Percentiles rank a stretch among this genome's conserved stretches.
These are phyloP conservation scores for Uria lomvia DNA, from an alignment of 2,113 vertebrate species.

Conservation along the genomic window DNA sequence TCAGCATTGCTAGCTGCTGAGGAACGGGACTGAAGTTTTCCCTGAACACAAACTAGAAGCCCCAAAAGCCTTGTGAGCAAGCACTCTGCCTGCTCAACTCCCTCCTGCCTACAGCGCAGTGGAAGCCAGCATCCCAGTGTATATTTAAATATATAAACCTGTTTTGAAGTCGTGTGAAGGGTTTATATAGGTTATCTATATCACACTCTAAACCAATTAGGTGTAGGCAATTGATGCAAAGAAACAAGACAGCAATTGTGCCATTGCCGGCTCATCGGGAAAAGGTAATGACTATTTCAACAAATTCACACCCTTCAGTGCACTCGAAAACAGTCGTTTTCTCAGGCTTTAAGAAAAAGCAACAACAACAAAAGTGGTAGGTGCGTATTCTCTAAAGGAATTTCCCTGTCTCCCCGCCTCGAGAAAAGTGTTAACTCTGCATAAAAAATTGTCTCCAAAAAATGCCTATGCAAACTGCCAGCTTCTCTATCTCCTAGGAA, in stretches of 20 bases:
- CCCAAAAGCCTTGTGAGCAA: neutral
- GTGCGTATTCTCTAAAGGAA: neutral
- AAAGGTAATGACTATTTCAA: neutral
- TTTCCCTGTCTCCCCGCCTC: neutral
- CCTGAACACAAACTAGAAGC: neutral
- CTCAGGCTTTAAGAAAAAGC: neutral
- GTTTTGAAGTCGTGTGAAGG: neutral
- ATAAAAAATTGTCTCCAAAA: neutral
- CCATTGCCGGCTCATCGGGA: accelerated
- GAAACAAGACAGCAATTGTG: neutral
- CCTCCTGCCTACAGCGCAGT: neutral
- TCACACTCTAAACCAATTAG: neutral
- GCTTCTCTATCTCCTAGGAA: neutral
- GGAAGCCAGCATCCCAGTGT: neutral
- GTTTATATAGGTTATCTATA: neutral
- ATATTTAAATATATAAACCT: neutral
- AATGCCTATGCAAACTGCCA: neutral
- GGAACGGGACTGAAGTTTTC: neutral
- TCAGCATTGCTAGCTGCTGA: neutral
- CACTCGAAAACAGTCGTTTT: neutral
- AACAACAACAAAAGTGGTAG: neutral
- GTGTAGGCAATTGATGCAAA: neutral
- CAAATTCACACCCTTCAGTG: neutral
- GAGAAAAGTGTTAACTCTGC: neutral
- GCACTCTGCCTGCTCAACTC: neutral